These are phyloP conservation scores for Synanthedon formicaeformis DNA, from an alignment of 2,888 invertebrate species.

Conservation along the genomic window DNA sequence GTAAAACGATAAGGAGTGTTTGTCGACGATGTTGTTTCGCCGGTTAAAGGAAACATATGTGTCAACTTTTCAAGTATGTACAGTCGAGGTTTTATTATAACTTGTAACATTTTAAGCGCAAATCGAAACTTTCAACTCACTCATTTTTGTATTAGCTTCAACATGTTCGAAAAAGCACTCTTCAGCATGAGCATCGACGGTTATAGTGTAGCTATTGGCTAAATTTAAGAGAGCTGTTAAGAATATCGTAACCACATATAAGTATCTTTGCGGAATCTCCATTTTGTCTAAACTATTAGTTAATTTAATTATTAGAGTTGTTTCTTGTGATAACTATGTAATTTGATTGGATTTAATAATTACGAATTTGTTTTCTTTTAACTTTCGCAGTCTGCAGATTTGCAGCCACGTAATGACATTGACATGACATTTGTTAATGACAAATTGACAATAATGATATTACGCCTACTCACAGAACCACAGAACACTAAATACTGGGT, in stretches of 20 bases:
- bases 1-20: conserved; percentile 17
- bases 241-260: conserved; percentile 28
- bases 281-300: conserved; percentile 25
- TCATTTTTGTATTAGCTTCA: conserved; percentile 94
- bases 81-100: not conserved
- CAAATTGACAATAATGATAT: too few relatives aligned
- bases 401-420: conserved; percentile 19
- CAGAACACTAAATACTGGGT: too few relatives aligned
- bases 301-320: conserved; percentile 3
- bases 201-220: conserved; percentile 75
- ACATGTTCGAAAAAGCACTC: conserved; percentile 99
- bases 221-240: conserved; percentile 30
- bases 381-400: conserved; percentile 7
- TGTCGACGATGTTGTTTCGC: too few relatives aligned
- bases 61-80: not conserved
- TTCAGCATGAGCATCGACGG: conserved; percentile 97
- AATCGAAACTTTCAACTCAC: conserved; percentile 57
- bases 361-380: conserved; percentile 17
- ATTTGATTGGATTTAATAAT: conserved; percentile 6
- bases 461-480: too few relatives aligned
- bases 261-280: conserved; percentile 33
- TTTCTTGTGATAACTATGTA: conserved; percentile 2
- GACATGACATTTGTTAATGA: not conserved
- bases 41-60: too few relatives aligned
- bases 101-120: not conserved